phyloP scores from a whole-genome alignment of 2,797 vertebrate species.

The Falco concolor region DNA sequence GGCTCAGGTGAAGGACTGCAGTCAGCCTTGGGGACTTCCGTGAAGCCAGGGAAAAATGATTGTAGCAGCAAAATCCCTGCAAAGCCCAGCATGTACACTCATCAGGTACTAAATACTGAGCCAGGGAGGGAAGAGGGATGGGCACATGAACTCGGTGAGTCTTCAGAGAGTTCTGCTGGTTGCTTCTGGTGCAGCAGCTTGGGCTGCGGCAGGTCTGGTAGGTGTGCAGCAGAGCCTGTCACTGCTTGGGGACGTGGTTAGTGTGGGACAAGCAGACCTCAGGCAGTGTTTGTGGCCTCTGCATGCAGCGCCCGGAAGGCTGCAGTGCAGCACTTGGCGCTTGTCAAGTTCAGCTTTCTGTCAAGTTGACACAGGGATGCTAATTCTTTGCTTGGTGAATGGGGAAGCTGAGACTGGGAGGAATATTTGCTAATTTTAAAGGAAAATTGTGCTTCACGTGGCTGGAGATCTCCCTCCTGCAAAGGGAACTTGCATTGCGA shows the following conservation, averaged over 20 bases:
- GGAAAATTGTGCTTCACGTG: background rate
- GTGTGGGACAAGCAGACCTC: background rate
- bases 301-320: background rate
- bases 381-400: background rate
- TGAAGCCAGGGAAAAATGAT: no score
- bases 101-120: background rate
- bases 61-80: background rate
- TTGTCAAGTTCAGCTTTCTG: background rate
- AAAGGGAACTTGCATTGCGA: background rate
- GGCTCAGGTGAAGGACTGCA: background rate
- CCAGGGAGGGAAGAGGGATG: background rate
- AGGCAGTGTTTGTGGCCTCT: background rate
- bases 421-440: background rate
- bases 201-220: background rate
- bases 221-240: background rate
- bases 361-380: fast-evolving
- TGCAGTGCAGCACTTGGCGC: background rate
- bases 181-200: background rate
- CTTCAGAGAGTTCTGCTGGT: background rate
- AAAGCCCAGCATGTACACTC: fast-evolving
- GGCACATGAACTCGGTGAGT: background rate
- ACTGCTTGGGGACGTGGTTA: background rate
- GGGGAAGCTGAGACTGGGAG: background rate
- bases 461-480: background rate
- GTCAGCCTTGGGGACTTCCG: background rate